Evolutionary conservation across 2,113 vertebrate genomes (phyloP).

Genomic region (Malurus alboscapulatus): DNA sequence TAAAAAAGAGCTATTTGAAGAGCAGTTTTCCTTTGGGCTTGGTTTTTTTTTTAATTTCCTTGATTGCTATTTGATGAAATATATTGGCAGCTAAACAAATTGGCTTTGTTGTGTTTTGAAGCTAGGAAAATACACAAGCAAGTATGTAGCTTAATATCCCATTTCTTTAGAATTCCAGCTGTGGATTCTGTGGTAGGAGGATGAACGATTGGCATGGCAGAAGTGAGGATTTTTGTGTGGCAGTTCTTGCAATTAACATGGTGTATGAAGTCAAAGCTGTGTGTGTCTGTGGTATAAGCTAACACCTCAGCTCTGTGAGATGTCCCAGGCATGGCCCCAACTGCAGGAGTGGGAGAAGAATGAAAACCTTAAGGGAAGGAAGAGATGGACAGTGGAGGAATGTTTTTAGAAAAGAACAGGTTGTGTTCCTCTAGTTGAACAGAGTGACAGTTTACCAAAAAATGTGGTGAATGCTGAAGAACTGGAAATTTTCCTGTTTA

Average conservation of each 20-base stretch:
- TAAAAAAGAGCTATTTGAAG: background rate
- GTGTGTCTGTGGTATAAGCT: background rate
- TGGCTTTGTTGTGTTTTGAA: background rate
- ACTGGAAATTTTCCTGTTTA: background rate
- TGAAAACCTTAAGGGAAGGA: background rate
- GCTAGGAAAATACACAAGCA: background rate
- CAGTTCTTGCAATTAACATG: background rate
- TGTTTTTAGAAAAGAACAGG: background rate
- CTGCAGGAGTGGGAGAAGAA: background rate
- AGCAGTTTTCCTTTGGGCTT: background rate
- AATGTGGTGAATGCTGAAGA: background rate
- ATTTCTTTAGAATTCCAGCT: background rate
- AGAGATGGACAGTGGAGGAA: background rate
- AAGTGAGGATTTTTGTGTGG: background rate
- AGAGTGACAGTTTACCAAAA: background rate
- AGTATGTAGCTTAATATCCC: accelerated
- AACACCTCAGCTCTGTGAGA: background rate
- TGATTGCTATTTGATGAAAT: background rate
- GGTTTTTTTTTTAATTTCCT: background rate
- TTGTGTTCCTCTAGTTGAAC: background rate
- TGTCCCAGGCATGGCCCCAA: background rate
- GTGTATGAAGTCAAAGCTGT: background rate
- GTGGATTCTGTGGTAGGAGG: background rate
- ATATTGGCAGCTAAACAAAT: background rate
- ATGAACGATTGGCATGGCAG: background rate